A percentile compares a stretch with the other conserved stretches of the same genome.
Conservation (phyloP, 2,113 vertebrate genomes). For the Strix uralensis region DNA sequence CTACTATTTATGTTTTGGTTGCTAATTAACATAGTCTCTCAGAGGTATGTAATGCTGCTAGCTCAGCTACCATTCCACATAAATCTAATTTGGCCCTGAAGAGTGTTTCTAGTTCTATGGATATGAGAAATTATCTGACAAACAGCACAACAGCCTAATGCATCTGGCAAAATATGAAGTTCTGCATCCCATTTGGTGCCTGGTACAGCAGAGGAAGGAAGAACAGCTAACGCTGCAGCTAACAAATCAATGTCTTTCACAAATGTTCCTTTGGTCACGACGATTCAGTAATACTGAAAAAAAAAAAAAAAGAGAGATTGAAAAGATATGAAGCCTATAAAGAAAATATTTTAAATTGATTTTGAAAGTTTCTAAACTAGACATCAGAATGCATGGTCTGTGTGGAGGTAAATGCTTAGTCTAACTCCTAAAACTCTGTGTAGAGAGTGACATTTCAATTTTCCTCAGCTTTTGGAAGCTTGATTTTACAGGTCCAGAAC, state of each 20-base stretch:
- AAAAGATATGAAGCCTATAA: constrained; percentile 25
- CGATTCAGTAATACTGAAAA: neutral
- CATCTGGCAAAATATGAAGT: neutral
- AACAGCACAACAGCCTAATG: neutral
- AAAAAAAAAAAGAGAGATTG: neutral
- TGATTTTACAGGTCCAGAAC: constrained; percentile 49
- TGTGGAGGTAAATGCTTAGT: constrained; percentile 21
- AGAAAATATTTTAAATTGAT: constrained; percentile 53
- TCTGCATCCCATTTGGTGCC: neutral
- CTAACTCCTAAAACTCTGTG: constrained; percentile 25
- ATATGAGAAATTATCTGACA: constrained; percentile 28
- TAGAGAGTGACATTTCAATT: constrained; percentile 65
- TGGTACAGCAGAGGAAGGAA: neutral
- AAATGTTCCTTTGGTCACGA: neutral
- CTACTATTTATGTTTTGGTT: constrained; percentile 62
- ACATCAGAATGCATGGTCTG: constrained; percentile 33
- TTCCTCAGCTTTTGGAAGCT: constrained; percentile 53
- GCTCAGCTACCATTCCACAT: constrained; percentile 54
- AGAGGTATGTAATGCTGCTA: constrained; percentile 48
- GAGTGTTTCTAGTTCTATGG: constrained; percentile 30
- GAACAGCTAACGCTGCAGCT: neutral
- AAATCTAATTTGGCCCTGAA: constrained; percentile 71
- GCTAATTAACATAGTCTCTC: constrained; percentile 71
- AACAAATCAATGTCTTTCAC: neutral
- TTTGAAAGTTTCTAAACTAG: constrained; percentile 58